These are phyloP conservation scores for Acanthacorydalis orientalis DNA, from an alignment of 2,888 invertebrate species.

Conservation along the genomic window DNA sequence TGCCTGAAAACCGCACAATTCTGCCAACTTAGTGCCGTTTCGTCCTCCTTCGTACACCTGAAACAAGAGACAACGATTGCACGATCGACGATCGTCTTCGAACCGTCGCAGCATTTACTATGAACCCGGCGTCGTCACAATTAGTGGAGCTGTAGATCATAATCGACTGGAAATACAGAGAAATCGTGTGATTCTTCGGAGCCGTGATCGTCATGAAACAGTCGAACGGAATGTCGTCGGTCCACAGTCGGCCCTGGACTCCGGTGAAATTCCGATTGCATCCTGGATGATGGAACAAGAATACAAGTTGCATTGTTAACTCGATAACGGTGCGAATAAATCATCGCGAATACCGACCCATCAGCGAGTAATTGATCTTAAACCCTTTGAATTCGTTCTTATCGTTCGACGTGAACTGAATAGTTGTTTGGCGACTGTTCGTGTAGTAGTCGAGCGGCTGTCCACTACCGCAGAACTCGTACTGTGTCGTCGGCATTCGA, in stretches of 20 bases:
- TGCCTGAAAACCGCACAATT: conserved; percentile 31
- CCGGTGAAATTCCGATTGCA: conserved; percentile 56
- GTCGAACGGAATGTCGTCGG: conserved; percentile 21
- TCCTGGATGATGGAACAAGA: conserved; percentile 20
- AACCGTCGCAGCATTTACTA: no score
- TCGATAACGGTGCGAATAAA: neutral
- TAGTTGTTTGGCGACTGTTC: conserved; percentile 23
- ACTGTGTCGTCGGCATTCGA: conserved; percentile 17
- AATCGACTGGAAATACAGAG: conserved; percentile 45
- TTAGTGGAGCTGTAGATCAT: conserved; percentile 22
- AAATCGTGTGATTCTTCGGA: conserved; percentile 47
- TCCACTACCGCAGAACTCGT: conserved; percentile 33
- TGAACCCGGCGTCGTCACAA: conserved; percentile 25
- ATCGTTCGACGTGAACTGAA: conserved; percentile 32
- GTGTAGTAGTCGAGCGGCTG: conserved; percentile 33
- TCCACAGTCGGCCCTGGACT: conserved; percentile 48
- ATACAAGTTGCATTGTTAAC: neutral
- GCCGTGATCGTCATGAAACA: conserved; percentile 53
- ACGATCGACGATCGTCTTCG: no score
- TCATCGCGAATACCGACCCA: conserved; percentile 29
- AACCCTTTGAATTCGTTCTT: conserved; percentile 39
- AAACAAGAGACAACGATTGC: neutral
- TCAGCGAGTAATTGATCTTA: conserved; percentile 38
- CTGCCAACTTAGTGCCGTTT: conserved; percentile 16
- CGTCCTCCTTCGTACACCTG: neutral